Percentiles rank a stretch among this genome's conserved stretches.
Evolutionary conservation across 2,113 vertebrate species (phyloP).

Genomic region (Oriolus oriolus): DNA sequence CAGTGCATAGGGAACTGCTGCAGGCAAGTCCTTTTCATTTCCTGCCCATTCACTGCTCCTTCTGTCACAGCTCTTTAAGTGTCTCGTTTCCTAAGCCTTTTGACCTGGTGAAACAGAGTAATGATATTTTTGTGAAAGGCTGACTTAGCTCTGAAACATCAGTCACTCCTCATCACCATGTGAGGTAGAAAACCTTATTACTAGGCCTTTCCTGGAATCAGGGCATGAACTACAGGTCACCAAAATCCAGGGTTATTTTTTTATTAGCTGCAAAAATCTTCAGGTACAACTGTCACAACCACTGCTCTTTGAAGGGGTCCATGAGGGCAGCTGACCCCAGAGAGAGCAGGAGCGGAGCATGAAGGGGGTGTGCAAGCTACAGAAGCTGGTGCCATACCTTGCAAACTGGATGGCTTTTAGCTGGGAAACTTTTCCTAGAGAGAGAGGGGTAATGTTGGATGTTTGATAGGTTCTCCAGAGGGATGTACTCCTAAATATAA

Average conservation of each 20-base stretch:
- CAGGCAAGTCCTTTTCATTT: not conserved
- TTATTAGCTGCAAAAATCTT: not conserved
- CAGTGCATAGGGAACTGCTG: not conserved
- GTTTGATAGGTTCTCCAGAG: not conserved
- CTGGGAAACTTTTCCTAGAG: not conserved
- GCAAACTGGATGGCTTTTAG: not conserved
- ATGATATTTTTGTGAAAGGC: not conserved
- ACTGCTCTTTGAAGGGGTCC: not conserved
- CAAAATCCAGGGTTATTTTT: not conserved
- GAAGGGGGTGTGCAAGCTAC: not conserved
- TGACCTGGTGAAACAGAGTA: not conserved
- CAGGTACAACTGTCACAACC: not conserved
- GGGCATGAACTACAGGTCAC: not conserved
- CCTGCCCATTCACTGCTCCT: not conserved
- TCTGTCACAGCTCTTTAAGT: not conserved
- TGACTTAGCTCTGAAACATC: not conserved
- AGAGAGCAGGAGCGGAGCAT: accelerated
- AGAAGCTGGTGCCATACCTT: not conserved
- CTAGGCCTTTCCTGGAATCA: not conserved
- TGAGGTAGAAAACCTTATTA: not conserved
- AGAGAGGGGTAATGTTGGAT: not conserved
- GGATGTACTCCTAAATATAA: not conserved
- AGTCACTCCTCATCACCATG: not conserved
- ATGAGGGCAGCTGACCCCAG: not conserved
- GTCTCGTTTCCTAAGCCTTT: not conserved